Evolutionary conservation across 2,888 invertebrate genomes (phyloP), one percentile per base, ranked within the genome.

Genomic region (Lysandra bellargus): DNA sequence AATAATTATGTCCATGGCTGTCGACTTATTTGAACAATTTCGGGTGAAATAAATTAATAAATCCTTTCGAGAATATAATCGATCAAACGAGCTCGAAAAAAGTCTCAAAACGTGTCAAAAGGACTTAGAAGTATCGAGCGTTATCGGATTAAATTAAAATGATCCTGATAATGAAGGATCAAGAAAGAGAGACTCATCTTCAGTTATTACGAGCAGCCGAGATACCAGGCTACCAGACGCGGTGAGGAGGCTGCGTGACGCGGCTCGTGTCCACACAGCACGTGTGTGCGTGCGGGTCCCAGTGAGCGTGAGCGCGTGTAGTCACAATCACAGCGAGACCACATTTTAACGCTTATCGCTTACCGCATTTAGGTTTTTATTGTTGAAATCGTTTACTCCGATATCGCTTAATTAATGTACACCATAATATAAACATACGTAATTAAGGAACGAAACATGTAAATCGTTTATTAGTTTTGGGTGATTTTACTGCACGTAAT

Each of bases 121-220:
- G 69, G 33, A 69, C 69, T 69, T 69, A 37, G 4, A 5, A 69
- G 33, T 69, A 69, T 69, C 69, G 33, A 37, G 33, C 69, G 33
- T 69, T 69, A 69, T 69, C 44, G 30, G 76, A 76, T 76, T 76
- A 53, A 76, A 76, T 17, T 53, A 76, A 75, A 75, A 75, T 14
- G 87, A 53, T 57, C 76, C 76, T 57, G 30, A 23, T 76, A 14
- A 53, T 76, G 88, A 87, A 88, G 89, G 91, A 92, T 92, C 91
- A 91, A 92, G 91, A 91, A 91, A 90, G 90, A 91, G 89, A 91
- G 91, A 76, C 76, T 92, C 92, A 93, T 92, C 93, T 92, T 91
- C 91, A 92, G 93, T 94, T 94, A 93, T 94, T 94, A 94, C 92
- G 90, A 89, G 89, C 91, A 93, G 91, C 87, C 89, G 87, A 85